These are phyloP conservation scores for Digitonthophagus gazella DNA, from an alignment of 2,888 invertebrate genomes.

Conservation along the genomic window DNA sequence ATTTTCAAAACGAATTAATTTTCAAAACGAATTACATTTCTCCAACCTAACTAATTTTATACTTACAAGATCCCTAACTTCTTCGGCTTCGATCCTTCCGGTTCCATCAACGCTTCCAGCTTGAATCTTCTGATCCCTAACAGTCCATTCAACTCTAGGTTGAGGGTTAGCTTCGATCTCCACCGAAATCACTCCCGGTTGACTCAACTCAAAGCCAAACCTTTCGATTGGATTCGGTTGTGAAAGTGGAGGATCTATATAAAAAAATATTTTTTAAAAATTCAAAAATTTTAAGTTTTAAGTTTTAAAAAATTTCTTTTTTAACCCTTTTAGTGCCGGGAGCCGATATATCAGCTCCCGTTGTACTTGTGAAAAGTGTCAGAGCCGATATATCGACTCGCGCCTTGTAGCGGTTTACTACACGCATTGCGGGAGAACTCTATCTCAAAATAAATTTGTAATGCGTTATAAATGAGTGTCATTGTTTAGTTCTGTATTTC, in stretches of 20 bases:
- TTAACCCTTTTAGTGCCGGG: too few relatives aligned
- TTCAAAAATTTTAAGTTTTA: neutral
- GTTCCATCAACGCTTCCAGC: conserved; percentile 55
- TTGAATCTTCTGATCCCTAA: conserved; percentile 57
- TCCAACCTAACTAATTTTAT: too few relatives aligned
- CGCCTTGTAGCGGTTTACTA: too few relatives aligned
- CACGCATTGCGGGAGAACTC: too few relatives aligned
- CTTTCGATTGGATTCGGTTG: conserved; percentile 60
- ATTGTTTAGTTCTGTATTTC: too few relatives aligned
- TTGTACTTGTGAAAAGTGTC: too few relatives aligned
- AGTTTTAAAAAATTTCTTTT: neutral
- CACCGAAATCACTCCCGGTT: conserved; percentile 70
- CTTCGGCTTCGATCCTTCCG: conserved; percentile 53
- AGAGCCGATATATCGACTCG: too few relatives aligned
- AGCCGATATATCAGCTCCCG: too few relatives aligned
- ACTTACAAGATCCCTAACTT: conserved; percentile 53
- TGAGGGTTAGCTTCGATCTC: conserved; percentile 70
- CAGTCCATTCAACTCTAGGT: conserved; percentile 68
- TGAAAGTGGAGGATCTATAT: conserved; percentile 65
- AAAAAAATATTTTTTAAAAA: conserved; percentile 20
- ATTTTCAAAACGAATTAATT: too few relatives aligned
- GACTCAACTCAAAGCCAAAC: conserved; percentile 72
- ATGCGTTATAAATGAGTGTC: too few relatives aligned
- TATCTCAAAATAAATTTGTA: too few relatives aligned
- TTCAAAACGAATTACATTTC: too few relatives aligned